Evolutionary conservation across 2,797 vertebrate species (phyloP).

Genomic region (Rhinella marina): DNA sequence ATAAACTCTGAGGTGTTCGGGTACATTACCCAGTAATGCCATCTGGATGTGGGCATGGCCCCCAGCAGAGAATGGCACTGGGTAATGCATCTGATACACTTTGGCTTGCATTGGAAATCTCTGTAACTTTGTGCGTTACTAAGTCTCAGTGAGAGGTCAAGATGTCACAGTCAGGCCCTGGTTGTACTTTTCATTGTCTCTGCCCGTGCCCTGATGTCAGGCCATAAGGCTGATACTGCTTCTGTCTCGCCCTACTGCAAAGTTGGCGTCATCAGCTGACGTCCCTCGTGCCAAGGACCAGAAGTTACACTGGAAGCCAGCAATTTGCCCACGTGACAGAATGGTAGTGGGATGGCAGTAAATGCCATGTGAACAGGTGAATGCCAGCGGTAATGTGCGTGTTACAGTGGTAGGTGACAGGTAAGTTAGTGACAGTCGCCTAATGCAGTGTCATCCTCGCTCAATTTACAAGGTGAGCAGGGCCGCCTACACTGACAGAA

Average conservation of each 20-base stretch:
- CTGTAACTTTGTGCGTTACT: background rate
- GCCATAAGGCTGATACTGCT: too few relatives aligned
- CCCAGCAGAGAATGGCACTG: background rate
- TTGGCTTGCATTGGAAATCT: background rate
- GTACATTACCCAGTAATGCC: background rate
- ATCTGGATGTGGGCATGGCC: background rate
- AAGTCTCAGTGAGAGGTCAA: background rate
- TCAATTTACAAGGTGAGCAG: too few relatives aligned
- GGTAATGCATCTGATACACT: background rate
- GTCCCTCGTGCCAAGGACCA: constrained; percentile 8
- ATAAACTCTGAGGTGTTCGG: background rate
- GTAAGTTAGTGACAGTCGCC: too few relatives aligned
- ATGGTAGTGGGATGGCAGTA: background rate
- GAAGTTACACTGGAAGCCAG: constrained; percentile 9
- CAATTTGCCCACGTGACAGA: background rate
- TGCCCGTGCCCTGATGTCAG: background rate
- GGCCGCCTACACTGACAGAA: too few relatives aligned
- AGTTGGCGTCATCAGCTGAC: constrained; percentile 19
- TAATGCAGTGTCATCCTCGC: too few relatives aligned
- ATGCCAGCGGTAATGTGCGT: background rate
- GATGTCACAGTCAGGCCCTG: background rate
- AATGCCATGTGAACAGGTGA: background rate
- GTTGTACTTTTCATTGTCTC: background rate
- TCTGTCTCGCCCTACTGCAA: background rate
- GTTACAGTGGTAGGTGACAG: too few relatives aligned